Percentiles rank a stretch among this genome's conserved stretches.
Conservation (phyloP, 1,140 invertebrate species). For the Cepaea nemoralis region DNA sequence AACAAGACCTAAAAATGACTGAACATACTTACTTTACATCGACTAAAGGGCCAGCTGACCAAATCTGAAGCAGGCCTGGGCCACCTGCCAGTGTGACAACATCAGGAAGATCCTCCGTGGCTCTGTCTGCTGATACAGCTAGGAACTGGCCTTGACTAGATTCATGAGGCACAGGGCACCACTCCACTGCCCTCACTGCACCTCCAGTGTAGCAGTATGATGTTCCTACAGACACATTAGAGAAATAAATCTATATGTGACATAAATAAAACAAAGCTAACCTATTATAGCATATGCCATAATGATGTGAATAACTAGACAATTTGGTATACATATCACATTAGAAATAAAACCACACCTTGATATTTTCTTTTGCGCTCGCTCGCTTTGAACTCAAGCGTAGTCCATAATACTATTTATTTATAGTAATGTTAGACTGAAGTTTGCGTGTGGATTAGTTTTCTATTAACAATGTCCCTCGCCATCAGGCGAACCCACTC, state of each 20-base stretch:
- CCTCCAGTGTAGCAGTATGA: constrained; percentile 16
- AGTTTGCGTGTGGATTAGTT: too few species aligned
- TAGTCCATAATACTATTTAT: too few species aligned
- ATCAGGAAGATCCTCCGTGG: neutral
- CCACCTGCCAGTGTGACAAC: neutral
- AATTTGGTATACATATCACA: too few species aligned
- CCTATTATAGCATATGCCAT: too few species aligned
- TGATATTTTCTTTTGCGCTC: too few species aligned
- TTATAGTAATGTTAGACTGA: too few species aligned
- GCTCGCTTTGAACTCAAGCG: too few species aligned
- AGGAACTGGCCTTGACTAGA: neutral
- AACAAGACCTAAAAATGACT: neutral
- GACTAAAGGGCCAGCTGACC: neutral
- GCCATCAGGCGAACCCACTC: too few species aligned
- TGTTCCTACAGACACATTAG: neutral
- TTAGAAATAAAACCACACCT: too few species aligned
- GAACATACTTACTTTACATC: constrained; percentile 11
- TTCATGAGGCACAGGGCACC: constrained; percentile 11
- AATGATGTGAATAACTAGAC: too few species aligned
- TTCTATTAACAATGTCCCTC: too few species aligned
- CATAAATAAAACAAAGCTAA: neutral
- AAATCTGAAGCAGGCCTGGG: neutral
- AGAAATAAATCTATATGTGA: neutral
- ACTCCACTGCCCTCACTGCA: constrained; percentile 13
- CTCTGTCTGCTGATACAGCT: neutral